Percentiles rank a stretch among this genome's conserved stretches.
phyloP scores from a whole-genome alignment of 2,113 vertebrate genomes.

The Ochotona princeps region DNA sequence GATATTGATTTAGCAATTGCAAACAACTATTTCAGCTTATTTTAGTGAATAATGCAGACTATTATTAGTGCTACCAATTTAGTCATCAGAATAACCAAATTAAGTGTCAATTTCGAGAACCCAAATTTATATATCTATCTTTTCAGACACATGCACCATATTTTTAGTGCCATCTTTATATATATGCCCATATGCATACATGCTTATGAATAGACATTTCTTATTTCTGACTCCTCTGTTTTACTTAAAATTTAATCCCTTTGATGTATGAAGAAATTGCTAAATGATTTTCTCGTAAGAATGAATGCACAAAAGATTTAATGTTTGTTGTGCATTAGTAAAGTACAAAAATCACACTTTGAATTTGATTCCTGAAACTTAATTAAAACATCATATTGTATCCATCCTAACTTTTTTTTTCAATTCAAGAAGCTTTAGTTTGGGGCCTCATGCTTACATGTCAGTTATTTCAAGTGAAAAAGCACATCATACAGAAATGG shows the following conservation, averaged over 20 bases:
- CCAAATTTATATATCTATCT: not conserved
- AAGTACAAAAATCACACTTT: slow-evolving; percentile 7
- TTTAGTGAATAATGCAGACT: not conserved
- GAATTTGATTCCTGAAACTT: not conserved
- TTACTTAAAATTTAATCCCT: not conserved
- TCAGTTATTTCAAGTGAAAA: not conserved
- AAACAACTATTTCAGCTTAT: not conserved
- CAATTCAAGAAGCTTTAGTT: not conserved
- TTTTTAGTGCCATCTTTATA: not conserved
- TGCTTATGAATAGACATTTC: not conserved
- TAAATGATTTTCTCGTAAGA: not conserved
- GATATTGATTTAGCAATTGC: not conserved
- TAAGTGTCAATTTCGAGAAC: not conserved
- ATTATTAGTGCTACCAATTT: not conserved
- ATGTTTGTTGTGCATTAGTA: not conserved
- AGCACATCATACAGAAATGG: not conserved
- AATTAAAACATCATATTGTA: not conserved
- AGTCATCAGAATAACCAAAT: not conserved
- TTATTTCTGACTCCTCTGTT: not conserved
- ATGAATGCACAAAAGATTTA: not conserved
- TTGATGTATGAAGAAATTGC: not conserved
- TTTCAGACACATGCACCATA: not conserved
- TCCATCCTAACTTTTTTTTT: not conserved
- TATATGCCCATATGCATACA: not conserved
- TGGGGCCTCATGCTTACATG: not conserved